Conservation (phyloP, 2,797 vertebrate species). For the Momotus momota region DNA sequence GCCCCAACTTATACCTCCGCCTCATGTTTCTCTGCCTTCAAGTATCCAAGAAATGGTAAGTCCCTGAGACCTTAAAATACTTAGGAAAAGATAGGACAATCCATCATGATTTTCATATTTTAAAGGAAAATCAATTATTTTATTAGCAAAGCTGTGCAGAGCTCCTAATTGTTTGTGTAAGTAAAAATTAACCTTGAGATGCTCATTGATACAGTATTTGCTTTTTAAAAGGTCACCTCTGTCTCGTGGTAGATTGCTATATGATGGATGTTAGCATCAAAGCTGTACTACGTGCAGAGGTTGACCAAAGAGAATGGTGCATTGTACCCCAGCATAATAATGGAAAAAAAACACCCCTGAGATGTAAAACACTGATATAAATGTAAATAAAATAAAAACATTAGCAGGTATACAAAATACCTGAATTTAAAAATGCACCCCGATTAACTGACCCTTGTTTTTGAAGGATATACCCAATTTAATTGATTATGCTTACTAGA, state of each 20-base stretch:
- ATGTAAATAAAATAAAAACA: neutral
- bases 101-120: neutral
- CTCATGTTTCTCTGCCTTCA: neutral
- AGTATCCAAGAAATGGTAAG: neutral
- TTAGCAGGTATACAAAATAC: neutral
- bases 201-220: neutral
- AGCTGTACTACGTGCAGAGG: neutral
- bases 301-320: neutral
- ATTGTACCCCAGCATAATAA: neutral
- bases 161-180: neutral
- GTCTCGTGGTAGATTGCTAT: neutral
- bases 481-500: neutral
- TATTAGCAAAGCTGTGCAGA: neutral
- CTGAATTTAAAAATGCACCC: neutral
- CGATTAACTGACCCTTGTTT: neutral
- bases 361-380: neutral
- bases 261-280: neutral
- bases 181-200: neutral
- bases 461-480: neutral
- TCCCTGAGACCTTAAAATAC: neutral
- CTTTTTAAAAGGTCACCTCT: neutral
- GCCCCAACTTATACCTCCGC: accelerated
- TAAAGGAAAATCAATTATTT: neutral
- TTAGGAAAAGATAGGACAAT: neutral
- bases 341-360: neutral